Base-by-base conservation (phyloP, 2,888 invertebrate species). In the Acheta domesticus region DNA sequence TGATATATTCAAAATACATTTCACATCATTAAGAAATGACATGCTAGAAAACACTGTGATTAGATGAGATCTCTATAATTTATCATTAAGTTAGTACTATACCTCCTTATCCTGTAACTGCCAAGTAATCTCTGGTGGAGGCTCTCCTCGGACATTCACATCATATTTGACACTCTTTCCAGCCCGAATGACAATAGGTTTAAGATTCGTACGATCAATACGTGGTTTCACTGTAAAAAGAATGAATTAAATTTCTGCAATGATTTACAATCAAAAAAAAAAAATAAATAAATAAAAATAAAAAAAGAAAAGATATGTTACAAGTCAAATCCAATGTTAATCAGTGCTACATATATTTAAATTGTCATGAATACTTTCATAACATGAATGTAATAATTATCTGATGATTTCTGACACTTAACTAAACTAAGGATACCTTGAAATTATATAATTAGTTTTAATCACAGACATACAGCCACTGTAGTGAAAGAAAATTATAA, bases 141-240 rank as follows among this genome's bases (percentile, higher is more conserved):
- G 99, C 87, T 99, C 99, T 83, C 99, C 99, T 84, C 93, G 92
- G 50, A 97, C 95, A 86, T 97, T 95, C 74, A 99, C 93, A 86
- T 97, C 97, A 86, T 97, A 94, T 88, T 95, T 96, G 83, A 98
- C 93, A 0, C 93, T 91, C 87, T 98, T 97, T 73, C 98, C 98
- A 82, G 96, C 95, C 83, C 97, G 94, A 19, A 98, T 93, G 16
- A 93, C 93, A 76, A 96, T 89, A 77, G 95, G 93, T 87, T 98
- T 96, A 83, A 98, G 89, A 87, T 97, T 97, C 4, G 97, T 96
- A 83, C 98, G 92, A 88, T 98, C 97, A 86, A 99, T 99, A 86
- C 96, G 93, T 74, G 99, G 99, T 88, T 98, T 98, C 86, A 98
- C 97, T 97, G 85, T 74, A 86, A 86, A 77, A 49, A n/a, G n/a